Evolutionary conservation across 2,797 vertebrate genomes (phyloP), one percentile per base, ranked within the genome.

Genomic region (Sebastes hopkinsi): DNA sequence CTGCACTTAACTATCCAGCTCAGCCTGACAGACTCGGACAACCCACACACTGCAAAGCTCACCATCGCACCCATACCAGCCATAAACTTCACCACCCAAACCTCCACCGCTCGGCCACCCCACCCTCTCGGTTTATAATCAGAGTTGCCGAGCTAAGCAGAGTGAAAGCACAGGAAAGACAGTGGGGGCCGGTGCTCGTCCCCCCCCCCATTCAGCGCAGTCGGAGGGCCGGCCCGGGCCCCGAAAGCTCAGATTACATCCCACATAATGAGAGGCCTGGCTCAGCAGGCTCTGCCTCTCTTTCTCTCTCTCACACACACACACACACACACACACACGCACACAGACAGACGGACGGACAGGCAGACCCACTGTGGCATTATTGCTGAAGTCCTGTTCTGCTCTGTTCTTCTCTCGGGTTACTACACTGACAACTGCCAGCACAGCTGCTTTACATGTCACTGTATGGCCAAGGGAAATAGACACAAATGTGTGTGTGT

Each of bases 231-330:
- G 25, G 77, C 76, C 88, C 67, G 64, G 86, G 90, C 89, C 94
- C 94, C 91, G 89, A 96, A 96, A 96, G 95, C 96, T 96, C 94
- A 95, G 95, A 96, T 96, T 96, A 96, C 95, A 95, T 84, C 58
- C 75, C 89, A 95, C 95, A 96, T 96, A 96, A 96, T 95, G 94
- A 94, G 95, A 96, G 92, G 91, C 94, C 95, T 96, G 94, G 94
- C 95, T 96, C 95, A 96, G 96, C 96, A 96, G 87, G 92, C 94
- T 93, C 81, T 84, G 81, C 83, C 88, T 84, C 87, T 84, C 77
- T 90, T 25, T 80, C 82, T 79, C 82, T 62, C 75, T 52, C 72
- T 22, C 65, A 34, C 59, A 50, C 64, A 66, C 59, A 54, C 66
- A 71, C 76, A 34, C 73, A 18, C 69, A 67, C 76, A 67, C 72